Conservation (phyloP, 2,113 vertebrate genomes). For the Recurvirostra avosetta region DNA sequence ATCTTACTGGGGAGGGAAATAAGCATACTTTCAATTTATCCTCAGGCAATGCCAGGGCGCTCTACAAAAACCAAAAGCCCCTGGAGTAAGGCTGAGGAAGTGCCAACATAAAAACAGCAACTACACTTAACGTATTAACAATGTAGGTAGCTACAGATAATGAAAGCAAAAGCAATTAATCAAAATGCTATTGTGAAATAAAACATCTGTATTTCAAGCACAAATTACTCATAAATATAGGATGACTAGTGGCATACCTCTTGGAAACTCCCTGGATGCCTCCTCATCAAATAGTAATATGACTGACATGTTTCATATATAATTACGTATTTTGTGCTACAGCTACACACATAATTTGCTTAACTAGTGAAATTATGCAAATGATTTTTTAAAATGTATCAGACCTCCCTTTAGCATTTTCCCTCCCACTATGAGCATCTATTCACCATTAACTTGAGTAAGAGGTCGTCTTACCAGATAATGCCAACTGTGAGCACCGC, state of each 20-base stretch:
- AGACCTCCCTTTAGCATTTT: background rate
- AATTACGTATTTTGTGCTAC: background rate
- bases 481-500: slow-evolving; percentile 71
- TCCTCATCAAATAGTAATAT: background rate
- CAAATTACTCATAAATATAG: background rate
- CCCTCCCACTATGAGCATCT: background rate
- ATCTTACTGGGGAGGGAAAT: slow-evolving; percentile 67
- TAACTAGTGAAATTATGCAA: slow-evolving; percentile 5
- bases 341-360: background rate
- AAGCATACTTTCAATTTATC: slow-evolving; percentile 70
- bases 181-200: slow-evolving; percentile 83
- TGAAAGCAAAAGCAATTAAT: slow-evolving; percentile 60
- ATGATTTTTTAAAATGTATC: background rate
- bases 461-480: slow-evolving; percentile 73
- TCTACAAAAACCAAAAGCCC: slow-evolving; percentile 54
- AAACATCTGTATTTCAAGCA: slow-evolving; percentile 70
- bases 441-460: background rate
- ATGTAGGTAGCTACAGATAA: background rate
- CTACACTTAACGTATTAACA: background rate
- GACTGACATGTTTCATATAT: background rate
- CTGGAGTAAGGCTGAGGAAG: slow-evolving; percentile 81
- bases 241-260: background rate
- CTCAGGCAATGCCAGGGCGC: slow-evolving; percentile 78
- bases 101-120: background rate
- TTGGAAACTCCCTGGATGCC: background rate